Percentiles rank a stretch among this genome's conserved stretches.
These are phyloP conservation scores for Drosophila incognita DNA, from an alignment of 2,888 invertebrate genomes.

Conservation along the genomic window DNA sequence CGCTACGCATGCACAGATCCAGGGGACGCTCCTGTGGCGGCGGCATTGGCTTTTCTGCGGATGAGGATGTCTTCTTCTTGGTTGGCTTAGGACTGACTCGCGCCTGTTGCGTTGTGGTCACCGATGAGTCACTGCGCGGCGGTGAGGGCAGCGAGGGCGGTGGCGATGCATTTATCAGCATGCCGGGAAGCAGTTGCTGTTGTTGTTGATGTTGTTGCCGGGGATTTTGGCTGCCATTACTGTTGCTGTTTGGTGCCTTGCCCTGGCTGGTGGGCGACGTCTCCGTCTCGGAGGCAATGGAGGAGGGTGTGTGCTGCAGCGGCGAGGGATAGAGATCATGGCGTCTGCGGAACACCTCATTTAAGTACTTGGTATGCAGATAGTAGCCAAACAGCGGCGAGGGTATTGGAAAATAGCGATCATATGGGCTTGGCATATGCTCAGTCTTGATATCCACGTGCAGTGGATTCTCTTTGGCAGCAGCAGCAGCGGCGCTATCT, in stretches of 20 bases:
- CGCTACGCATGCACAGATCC: constrained; percentile 90
- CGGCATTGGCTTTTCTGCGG: constrained; percentile 78
- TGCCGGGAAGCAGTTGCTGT: constrained; percentile 54
- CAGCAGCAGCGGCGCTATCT: constrained; percentile 25
- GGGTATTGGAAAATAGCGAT: constrained; percentile 85
- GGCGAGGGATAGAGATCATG: constrained; percentile 87
- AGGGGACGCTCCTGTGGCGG: constrained; percentile 93
- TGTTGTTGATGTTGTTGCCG: constrained; percentile 28
- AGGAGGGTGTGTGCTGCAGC: constrained; percentile 83
- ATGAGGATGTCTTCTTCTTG: constrained; percentile 53
- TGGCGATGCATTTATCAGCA: constrained; percentile 66
- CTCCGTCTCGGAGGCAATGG: constrained; percentile 82
- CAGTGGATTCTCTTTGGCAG: constrained; percentile 81
- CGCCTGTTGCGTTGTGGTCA: constrained; percentile 52
- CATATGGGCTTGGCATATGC: constrained; percentile 84
- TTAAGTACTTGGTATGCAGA: constrained; percentile 88
- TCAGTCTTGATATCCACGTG: constrained; percentile 85
- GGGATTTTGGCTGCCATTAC: constrained; percentile 29
- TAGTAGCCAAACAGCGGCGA: constrained; percentile 87
- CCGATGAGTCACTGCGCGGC: constrained; percentile 81
- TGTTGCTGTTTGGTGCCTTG: constrained; percentile 48
- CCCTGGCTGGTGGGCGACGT: constrained; percentile 70
- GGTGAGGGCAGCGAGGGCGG: constrained; percentile 80
- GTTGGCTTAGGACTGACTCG: constrained; percentile 70
- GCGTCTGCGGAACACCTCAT: constrained; percentile 87